Evolutionary conservation across 2,797 vertebrate species (phyloP), one percentile per base, ranked within the genome.

Genomic region (Ispidina picta): DNA sequence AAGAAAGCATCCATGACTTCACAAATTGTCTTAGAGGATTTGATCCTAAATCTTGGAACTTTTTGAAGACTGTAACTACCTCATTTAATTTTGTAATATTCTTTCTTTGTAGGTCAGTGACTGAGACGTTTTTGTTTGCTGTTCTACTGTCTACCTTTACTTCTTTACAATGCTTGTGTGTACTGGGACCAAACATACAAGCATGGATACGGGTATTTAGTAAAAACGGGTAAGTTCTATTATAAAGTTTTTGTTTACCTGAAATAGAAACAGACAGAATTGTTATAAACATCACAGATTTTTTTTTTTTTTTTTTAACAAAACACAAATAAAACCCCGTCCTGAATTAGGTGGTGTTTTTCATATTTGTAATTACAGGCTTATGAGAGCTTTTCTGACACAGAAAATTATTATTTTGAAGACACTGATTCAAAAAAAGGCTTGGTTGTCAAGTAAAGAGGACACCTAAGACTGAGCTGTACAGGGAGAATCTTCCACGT

Each of bases 121-220:
- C 98, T 86, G 99, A 99, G 96, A 99, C 99, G 0, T 99, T 99
- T 97, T 98, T 98, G 60, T 98, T 99, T 26, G 97, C 98, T 12
- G 98, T 99, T 89, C 96, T 99, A 25, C 96, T 99, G 81, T 99
- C 99, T 70, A 98, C 98, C 10, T 98, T 99, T 62, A 99, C 99
- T 94, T 98, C 99, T 8, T 96, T 99, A 81, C 98, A 98, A 66
- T 99, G 99, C 95, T 97, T 99, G 41, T 99, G 99, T 96, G 90
- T 99, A 73, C 97, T 99, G 64, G 99, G 99, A 82, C 99, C 99
- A 94, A 99, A 99, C 20, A 56, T 99, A 73, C 99, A 98, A 93
- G 98, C 98, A 3, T 99, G 99, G 99, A 98, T 99, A 85, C 98
- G 98, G 75, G 99, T 99, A 55, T 99, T 99, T 97, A 99, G 98